phyloP scores from a whole-genome alignment of 2,888 invertebrate species.

The Geophilus truncorum region DNA sequence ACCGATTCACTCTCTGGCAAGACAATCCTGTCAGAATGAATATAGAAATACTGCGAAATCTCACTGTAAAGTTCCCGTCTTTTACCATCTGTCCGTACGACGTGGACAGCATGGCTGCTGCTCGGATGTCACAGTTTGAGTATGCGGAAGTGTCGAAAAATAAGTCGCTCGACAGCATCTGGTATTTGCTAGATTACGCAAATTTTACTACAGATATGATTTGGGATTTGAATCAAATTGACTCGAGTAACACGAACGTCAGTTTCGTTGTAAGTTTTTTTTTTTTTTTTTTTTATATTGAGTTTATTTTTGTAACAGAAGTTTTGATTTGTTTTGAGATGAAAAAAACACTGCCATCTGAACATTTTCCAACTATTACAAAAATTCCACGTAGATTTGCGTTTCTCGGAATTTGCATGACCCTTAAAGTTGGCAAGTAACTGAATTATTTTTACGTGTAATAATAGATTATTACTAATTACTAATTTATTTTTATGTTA shows the following conservation, averaged over 20 bases:
- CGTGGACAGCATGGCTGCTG: background rate
- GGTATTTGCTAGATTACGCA: background rate
- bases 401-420: background rate
- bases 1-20: background rate
- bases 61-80: constrained; percentile 10
- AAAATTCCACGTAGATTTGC: background rate
- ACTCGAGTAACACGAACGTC: constrained; percentile 2
- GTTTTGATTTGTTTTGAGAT: background rate
- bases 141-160: background rate
- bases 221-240: constrained; percentile 18
- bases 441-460: background rate
- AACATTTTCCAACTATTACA: background rate
- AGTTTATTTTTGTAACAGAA: too few relatives aligned
- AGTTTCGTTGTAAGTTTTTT: background rate
- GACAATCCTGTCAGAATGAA: background rate
- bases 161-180: background rate
- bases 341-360: background rate
- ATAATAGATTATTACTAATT: background rate
- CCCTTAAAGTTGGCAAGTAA: background rate
- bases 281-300: too few relatives aligned
- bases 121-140: background rate
- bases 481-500: too few relatives aligned
- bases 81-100: constrained; percentile 31
- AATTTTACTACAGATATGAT: background rate
- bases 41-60: constrained; percentile 6